These are phyloP conservation scores for Dendrocincla fuliginosa DNA, from an alignment of 2,797 vertebrate genomes.

Conservation along the genomic window DNA sequence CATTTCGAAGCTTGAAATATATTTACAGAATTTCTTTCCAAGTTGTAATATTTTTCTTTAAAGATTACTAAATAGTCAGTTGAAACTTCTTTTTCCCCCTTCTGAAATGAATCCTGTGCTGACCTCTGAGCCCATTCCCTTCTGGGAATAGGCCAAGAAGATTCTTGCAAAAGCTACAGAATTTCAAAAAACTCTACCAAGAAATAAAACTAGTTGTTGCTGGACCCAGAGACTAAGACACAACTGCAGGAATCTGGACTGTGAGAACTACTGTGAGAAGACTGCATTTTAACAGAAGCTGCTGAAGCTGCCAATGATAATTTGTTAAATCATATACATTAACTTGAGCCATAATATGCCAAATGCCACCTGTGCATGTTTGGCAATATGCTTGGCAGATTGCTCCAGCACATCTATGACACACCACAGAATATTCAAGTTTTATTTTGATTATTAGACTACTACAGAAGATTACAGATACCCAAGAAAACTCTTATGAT, in stretches of 20 bases:
- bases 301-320: conserved; percentile 31
- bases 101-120: background rate
- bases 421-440: background rate
- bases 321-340: conserved; percentile 47
- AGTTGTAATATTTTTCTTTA: background rate
- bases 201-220: conserved; percentile 40
- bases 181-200: conserved; percentile 36
- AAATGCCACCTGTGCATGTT: conserved; percentile 31
- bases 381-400: conserved; percentile 19
- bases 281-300: conserved; percentile 30
- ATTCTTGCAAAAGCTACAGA: conserved; percentile 50
- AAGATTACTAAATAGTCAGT: background rate
- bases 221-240: conserved; percentile 2
- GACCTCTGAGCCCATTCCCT: conserved; percentile 41
- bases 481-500: background rate
- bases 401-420: conserved; percentile 32
- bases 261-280: background rate
- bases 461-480: background rate
- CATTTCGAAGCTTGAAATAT: background rate
- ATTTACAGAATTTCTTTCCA: background rate
- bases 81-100: background rate
- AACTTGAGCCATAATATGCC: background rate
- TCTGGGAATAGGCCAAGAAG: background rate
- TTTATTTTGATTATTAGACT: conserved; percentile 6
- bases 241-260: background rate